Percentiles rank a stretch among this genome's conserved stretches.
These are phyloP conservation scores for Pseudolycoriella hygida DNA, from an alignment of 2,888 invertebrate genomes.

Conservation along the genomic window DNA sequence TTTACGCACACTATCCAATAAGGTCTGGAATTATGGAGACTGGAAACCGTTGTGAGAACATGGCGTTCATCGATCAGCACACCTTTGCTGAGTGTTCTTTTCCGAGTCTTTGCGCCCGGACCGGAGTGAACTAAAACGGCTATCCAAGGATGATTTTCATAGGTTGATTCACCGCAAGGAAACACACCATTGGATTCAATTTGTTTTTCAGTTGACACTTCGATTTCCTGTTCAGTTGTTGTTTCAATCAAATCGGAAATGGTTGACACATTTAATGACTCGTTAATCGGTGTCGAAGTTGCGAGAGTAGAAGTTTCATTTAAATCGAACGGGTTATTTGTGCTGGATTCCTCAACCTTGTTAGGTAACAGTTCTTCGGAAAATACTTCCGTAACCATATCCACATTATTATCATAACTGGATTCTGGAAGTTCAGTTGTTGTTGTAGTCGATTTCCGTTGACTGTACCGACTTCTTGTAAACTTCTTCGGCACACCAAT, in stretches of 20 bases:
- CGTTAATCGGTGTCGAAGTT: not conserved
- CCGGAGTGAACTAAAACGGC: constrained; percentile 12
- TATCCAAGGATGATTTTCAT: constrained; percentile 12
- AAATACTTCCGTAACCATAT: not conserved
- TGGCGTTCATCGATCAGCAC: constrained; percentile 11
- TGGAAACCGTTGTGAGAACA: constrained; percentile 14
- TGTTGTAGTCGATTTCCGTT: not conserved
- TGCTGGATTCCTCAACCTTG: not conserved
- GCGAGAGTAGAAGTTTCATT: not conserved
- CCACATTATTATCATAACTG: not conserved
- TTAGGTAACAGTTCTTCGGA: not conserved
- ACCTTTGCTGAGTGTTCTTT: constrained; percentile 13
- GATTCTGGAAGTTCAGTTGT: not conserved
- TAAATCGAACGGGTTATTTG: not conserved
- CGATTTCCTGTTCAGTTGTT: not conserved
- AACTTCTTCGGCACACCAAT: not conserved
- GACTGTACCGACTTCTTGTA: constrained; percentile 1
- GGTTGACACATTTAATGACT: not conserved
- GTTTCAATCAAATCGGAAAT: not conserved
- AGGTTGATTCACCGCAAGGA: constrained; percentile 8
- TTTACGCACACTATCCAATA: constrained; percentile 12
- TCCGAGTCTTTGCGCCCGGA: constrained; percentile 7
- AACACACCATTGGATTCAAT: not conserved
- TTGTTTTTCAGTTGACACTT: not conserved
- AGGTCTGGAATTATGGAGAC: constrained; percentile 12